Evolutionary conservation across 1,140 invertebrate species (phyloP), one percentile per base, ranked within the genome.

Genomic region (Lepidurus packardi): DNA sequence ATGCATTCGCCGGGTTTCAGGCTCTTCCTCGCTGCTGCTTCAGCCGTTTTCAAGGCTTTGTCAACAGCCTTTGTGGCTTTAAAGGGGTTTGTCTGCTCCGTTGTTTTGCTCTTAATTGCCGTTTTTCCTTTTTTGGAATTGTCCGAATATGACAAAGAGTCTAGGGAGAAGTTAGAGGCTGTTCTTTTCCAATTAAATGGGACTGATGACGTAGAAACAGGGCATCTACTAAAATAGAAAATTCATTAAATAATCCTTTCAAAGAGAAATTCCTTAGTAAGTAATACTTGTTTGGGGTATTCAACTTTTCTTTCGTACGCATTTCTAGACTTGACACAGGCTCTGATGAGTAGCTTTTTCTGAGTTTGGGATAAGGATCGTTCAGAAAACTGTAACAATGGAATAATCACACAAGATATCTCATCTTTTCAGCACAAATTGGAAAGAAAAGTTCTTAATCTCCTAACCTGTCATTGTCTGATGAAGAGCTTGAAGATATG

Each of bases 41-140:
- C 76, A 21, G 76, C 76, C 7, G 76, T 45, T 77, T 77, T 77
- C 11, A 45, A 77, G 21, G 76, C 76, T 77, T 77, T 77, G 16
- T 77, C 76, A 77, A 53, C 34, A 34, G 44, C 76, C 53, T 77
- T 77, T 10, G 8, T 34, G 10, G 34, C 13, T 65, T 77, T 77
- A 41, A 45, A 34, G 25, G 45, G 45, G 25, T 25, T 77, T 75
- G 1, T 10, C n/a, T 77, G 45, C 65, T 77, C 34, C n/a, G 16
- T 65, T 3, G 21, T 34, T 24, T 21, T 43, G 16, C 65, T 45
- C 43, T 76, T 43, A 44, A 8, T 44, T 13, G 43, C 34, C 34
- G 24, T 10, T 21, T 16, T 5, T 10, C 45, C 43, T 25, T 25
- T 76, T 47, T 11, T 43, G 43, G 43, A 25, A 74, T 34, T 34